Evolutionary conservation across 2,888 invertebrate genomes (phyloP).

Genomic region (Dynastes hyllus): DNA sequence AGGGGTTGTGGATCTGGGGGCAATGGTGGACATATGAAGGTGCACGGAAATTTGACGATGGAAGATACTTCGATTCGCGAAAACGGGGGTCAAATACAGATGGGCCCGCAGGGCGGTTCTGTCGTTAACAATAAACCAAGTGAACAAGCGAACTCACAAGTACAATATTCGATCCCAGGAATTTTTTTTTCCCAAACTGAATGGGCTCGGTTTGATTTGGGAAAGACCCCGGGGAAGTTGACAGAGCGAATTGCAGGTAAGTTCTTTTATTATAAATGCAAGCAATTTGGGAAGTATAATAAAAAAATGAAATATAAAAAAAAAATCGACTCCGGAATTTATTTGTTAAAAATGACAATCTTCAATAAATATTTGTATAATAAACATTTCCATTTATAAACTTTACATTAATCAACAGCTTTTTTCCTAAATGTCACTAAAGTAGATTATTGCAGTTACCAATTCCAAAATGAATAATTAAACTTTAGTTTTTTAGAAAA

Average conservation of each 20-base stretch:
- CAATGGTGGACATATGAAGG: constrained; percentile 65
- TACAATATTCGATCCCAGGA: constrained; percentile 98
- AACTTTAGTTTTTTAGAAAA: background rate
- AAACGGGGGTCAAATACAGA: constrained; percentile 68
- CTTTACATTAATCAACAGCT: constrained; percentile 29
- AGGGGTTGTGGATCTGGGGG: constrained; percentile 59
- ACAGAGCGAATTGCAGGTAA: constrained; percentile 99
- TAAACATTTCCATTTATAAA: constrained; percentile 13
- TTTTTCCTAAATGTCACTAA: background rate
- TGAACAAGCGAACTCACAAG: constrained; percentile 79
- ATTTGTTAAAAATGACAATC: constrained; percentile 36
- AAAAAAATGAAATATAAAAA: constrained; percentile 12
- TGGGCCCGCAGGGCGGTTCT: constrained; percentile 70
- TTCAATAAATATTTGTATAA: constrained; percentile 26
- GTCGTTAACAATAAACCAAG: constrained; percentile 73
- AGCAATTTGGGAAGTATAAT: background rate
- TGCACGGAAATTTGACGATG: constrained; percentile 68
- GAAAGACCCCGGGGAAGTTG: constrained; percentile 99
- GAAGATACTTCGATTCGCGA: constrained; percentile 73
- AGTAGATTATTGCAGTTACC: too few relatives aligned
- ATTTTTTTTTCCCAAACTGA: constrained; percentile 99
- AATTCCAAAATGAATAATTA: background rate
- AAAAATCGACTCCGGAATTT: constrained; percentile 13
- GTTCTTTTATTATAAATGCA: constrained; percentile 37
- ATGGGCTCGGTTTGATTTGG: constrained; percentile 99